Conservation (phyloP, 92 coral and sea anemone genomes). For the Metridium senile region DNA sequence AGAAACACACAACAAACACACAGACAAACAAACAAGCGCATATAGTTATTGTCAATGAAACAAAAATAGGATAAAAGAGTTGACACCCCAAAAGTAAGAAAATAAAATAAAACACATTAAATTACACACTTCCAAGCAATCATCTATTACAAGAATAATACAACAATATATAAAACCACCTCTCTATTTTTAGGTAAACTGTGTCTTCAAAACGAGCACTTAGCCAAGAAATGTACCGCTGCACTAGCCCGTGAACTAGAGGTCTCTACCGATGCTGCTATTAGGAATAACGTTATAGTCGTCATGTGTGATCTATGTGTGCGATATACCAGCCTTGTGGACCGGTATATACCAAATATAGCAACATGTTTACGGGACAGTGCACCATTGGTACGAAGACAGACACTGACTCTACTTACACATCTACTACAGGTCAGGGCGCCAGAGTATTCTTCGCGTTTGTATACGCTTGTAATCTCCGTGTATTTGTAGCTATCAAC, state of each 20-base stretch:
- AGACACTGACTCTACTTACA: conserved; percentile 90
- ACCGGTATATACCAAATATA: conserved; percentile 93
- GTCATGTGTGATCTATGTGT: conserved; percentile 98
- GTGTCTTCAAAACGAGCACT: conserved; percentile 92
- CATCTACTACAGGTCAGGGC: conserved; percentile 88
- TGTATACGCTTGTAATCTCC: no score
- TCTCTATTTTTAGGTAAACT: conserved; percentile 63
- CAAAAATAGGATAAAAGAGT: no score
- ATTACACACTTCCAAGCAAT: no score
- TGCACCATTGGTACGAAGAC: conserved; percentile 88
- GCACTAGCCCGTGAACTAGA: conserved; percentile 92
- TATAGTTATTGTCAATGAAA: no score
- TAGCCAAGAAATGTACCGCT: conserved; percentile 96
- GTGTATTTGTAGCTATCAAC: no score
- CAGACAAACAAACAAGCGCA: no score
- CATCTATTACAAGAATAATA: no score
- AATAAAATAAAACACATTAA: no score
- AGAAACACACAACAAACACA: no score
- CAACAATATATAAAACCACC: no score
- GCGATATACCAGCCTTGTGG: conserved; percentile 96
- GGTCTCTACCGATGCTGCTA: conserved; percentile 85
- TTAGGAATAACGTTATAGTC: conserved; percentile 90
- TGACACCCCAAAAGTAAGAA: no score
- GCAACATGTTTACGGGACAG: conserved; percentile 90
- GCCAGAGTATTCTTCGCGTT: background rate